Evolutionary conservation across 2,113 vertebrate species (phyloP).

Genomic region (Salvator merianae): DNA sequence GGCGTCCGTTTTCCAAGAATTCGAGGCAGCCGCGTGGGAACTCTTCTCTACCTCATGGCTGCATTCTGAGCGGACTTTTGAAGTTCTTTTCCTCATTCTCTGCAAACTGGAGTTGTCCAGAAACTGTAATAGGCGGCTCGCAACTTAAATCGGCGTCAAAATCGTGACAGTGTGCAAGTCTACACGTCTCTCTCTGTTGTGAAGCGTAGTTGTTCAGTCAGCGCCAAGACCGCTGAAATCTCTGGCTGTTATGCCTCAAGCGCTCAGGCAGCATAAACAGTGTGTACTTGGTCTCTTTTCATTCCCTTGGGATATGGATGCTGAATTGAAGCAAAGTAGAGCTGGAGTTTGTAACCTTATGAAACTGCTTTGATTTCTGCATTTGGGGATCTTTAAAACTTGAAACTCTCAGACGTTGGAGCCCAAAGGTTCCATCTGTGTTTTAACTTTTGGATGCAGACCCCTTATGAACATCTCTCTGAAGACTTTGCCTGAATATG

Average conservation of each 20-base stretch:
- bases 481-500: neutral
- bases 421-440: neutral
- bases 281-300: neutral
- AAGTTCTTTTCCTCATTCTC: neutral
- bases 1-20: neutral
- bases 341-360: neutral
- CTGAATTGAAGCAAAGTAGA: neutral
- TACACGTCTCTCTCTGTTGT: too few species aligned
- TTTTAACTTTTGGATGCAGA: neutral
- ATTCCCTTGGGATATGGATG: neutral
- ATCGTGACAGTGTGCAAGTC: neutral
- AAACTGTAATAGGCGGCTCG: neutral
- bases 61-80: neutral
- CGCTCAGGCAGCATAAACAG: neutral
- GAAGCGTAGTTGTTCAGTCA: neutral
- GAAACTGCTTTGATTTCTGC: neutral
- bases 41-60: neutral
- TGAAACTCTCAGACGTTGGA: neutral
- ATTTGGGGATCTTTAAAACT: neutral
- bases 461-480: neutral
- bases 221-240: neutral
- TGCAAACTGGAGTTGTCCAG: neutral
- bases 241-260: neutral
- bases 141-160: too few species aligned
- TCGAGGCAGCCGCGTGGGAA: neutral